Percentiles rank a stretch among this genome's conserved stretches.
Evolutionary conservation across 2,797 vertebrate species (phyloP).

Genomic region (Galaxias olidus): DNA sequence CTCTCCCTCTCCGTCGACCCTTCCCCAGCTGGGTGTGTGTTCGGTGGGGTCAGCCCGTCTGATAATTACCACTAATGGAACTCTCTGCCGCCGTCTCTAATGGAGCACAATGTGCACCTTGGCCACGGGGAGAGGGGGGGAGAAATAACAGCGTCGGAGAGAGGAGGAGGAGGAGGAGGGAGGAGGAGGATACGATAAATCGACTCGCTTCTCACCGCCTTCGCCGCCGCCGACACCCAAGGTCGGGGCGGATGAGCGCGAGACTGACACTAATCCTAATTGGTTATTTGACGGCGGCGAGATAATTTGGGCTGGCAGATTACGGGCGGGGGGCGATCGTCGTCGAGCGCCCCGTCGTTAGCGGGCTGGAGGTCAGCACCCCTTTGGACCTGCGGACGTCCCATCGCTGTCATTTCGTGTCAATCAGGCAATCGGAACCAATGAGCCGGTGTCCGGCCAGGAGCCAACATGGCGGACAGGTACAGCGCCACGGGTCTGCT

Average conservation of each 20-base stretch:
- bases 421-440: slow-evolving; percentile 32
- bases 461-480: background rate
- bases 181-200: background rate
- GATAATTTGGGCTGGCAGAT: slow-evolving; percentile 60
- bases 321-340: slow-evolving; percentile 40
- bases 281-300: slow-evolving; percentile 61
- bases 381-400: slow-evolving; percentile 38
- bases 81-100: slow-evolving; percentile 22
- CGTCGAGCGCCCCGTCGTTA: slow-evolving; percentile 56
- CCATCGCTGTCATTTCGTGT: slow-evolving; percentile 38
- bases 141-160: slow-evolving; percentile 20
- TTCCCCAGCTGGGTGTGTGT: slow-evolving; percentile 20
- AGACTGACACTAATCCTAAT: slow-evolving; percentile 67
- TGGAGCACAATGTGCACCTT: slow-evolving; percentile 29
- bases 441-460: slow-evolving; percentile 30
- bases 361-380: slow-evolving; percentile 39
- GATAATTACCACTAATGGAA: slow-evolving; percentile 44
- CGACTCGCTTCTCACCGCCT: slow-evolving; percentile 1
- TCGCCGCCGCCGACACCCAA: slow-evolving; percentile 37
- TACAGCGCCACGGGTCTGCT: no score
- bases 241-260: slow-evolving; percentile 26
- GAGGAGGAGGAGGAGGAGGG: background rate
- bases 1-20: background rate
- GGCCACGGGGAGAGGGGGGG: slow-evolving; percentile 1
- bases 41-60: slow-evolving; percentile 34